Base-by-base conservation (phyloP, 1,140 invertebrate species). In the Bemisia tabaci region DNA sequence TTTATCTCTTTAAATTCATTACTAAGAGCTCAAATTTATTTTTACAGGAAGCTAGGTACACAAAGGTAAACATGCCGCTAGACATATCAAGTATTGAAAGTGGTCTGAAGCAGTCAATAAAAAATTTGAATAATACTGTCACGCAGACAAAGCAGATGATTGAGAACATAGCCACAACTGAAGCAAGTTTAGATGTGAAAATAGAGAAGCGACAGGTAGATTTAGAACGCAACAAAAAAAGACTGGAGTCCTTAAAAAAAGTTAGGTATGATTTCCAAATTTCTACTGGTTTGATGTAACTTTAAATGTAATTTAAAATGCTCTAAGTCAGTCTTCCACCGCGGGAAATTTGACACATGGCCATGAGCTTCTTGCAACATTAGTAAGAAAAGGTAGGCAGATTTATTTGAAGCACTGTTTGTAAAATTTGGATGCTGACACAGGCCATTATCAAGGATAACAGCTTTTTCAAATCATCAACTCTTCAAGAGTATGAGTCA, bases 231-330 rank as follows among this genome's bases (percentile, higher is more conserved):
- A 94, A 94, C 74, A 88, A 94, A 74, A 98, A 98, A 77, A 79
- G 97, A 65, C 78, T 98, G 58, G 86, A 91, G 73, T 92, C 95
- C 0, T 81, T 99, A 71, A 91, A 94, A 76, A 95, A 94, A 85
- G 95, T 98, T 58, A 85, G 87, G 88, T 89, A 73, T 75, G 74
- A n/a, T n/a, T n/a, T n/a, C n/a, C n/a, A n/a, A n/a, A n/a, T n/a
- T n/a, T n/a, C n/a, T 65, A 61, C 25, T 12, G 24, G 39, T 48
- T 60, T n/a, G 65, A 67, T 64, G 26, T 65, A 12, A n/a, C 9
- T 63, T 68, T 26, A 68, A 64, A 26, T 67, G 62, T 69, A 12
- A 61, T 12, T 61, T n/a, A n/a, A n/a, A n/a, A n/a, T n/a, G n/a
- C n/a, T n/a, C n/a, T n/a, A n/a, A n/a, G n/a, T n/a, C n/a, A n/a